Percentiles rank a stretch among this genome's conserved stretches.
Conservation (phyloP, 2,797 vertebrate genomes). For the Tapera naevia region DNA sequence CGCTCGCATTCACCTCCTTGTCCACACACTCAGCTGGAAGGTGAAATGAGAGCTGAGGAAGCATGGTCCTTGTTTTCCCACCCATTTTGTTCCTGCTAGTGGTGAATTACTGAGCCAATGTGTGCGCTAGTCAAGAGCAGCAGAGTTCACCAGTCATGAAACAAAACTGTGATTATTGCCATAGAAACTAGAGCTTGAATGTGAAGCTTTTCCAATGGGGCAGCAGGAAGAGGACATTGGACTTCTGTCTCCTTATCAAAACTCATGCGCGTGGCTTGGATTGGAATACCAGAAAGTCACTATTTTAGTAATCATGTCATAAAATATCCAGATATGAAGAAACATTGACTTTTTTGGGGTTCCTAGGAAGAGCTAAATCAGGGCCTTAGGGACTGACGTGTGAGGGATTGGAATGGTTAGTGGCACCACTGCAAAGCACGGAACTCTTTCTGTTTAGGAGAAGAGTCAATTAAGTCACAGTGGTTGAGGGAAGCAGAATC, state of each 20-base stretch:
- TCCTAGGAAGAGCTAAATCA: neutral
- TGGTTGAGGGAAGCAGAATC: neutral
- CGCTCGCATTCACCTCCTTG: neutral
- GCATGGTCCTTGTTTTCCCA: neutral
- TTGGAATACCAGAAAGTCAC: neutral
- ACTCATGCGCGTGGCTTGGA: neutral
- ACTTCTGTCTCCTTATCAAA: neutral
- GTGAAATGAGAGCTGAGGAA: neutral
- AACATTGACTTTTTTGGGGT: neutral
- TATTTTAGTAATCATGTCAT: neutral
- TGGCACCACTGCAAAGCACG: neutral
- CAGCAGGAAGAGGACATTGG: neutral
- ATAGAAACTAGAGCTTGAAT: neutral
- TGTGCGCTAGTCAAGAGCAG: accelerated
- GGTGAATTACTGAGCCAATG: neutral
- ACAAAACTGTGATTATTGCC: neutral
- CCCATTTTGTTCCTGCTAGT: neutral
- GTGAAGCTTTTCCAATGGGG: neutral
- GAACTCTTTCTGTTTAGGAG: neutral
- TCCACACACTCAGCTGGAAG: neutral
- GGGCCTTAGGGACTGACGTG: neutral
- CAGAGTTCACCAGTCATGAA: neutral
- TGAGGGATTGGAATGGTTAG: neutral
- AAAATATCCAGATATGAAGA: neutral
- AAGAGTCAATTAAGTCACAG: neutral